Conservation (phyloP, 2,797 vertebrate species). For the Notolabrus celidotus region DNA sequence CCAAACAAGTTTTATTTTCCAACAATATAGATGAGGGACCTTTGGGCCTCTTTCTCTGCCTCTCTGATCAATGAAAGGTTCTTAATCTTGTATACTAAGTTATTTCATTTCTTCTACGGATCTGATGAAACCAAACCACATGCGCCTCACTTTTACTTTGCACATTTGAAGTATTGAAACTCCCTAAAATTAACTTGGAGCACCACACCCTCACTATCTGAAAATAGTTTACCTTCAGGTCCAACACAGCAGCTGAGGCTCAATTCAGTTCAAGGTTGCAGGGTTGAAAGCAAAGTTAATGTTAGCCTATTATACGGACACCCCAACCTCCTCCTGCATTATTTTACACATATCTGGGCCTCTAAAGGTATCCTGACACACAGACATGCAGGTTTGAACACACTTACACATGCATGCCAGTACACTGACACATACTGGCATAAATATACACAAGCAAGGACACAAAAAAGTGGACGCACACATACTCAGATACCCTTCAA, state of each 20-base stretch:
- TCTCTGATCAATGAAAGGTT: slow-evolving; percentile 15
- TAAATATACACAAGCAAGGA: slow-evolving; percentile 47
- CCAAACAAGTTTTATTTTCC: background rate
- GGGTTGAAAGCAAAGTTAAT: slow-evolving; percentile 53
- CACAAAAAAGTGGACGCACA: slow-evolving; percentile 15
- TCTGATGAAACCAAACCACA: slow-evolving; percentile 5
- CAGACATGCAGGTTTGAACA: slow-evolving; percentile 10
- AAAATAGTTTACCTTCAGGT: slow-evolving; percentile 9
- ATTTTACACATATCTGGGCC: slow-evolving; percentile 54
- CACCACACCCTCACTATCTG: background rate
- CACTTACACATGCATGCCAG: slow-evolving; percentile 20
- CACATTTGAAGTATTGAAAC: slow-evolving; percentile 1
- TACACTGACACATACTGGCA: slow-evolving; percentile 26
- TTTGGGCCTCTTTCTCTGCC: background rate
- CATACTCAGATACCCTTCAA: slow-evolving; percentile 45
- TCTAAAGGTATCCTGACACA: slow-evolving; percentile 29
- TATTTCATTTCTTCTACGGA: slow-evolving; percentile 1
- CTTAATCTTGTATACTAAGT: no score
- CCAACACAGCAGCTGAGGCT: slow-evolving; percentile 13
- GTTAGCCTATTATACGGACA: slow-evolving; percentile 49
- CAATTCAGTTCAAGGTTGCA: slow-evolving; percentile 66
- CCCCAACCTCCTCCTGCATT: slow-evolving; percentile 36
- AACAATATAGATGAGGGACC: background rate
- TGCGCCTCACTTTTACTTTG: background rate
- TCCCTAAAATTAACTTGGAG: background rate